Percentiles rank a stretch among this genome's conserved stretches.
These are phyloP conservation scores for Apteryx owenii DNA, from an alignment of 2,113 vertebrate genomes.

Conservation along the genomic window DNA sequence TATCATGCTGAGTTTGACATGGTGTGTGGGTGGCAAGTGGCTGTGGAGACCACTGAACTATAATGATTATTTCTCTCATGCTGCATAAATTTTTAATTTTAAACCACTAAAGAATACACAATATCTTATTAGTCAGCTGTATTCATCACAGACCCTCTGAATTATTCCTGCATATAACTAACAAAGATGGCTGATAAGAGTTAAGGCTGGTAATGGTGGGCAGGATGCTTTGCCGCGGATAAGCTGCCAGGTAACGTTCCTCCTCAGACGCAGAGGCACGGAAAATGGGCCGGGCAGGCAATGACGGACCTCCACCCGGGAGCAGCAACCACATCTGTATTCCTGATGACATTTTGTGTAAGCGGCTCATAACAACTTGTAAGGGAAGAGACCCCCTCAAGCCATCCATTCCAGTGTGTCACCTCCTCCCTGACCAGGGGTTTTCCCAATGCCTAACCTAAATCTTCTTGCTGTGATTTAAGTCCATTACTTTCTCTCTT, in stretches of 20 bases:
- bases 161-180: neutral
- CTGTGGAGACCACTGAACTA: slow-evolving; percentile 66
- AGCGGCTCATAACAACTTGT: neutral
- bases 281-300: rapidly evolving
- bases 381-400: neutral
- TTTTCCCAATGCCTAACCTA: neutral
- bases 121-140: slow-evolving; percentile 30
- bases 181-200: neutral
- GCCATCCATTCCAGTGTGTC: neutral
- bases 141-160: neutral
- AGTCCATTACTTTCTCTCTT: neutral
- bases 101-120: slow-evolving; percentile 45
- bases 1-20: slow-evolving; percentile 59
- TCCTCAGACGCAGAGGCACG: neutral
- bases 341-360: neutral
- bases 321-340: neutral
- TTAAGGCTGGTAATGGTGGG: neutral
- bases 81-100: slow-evolving; percentile 65
- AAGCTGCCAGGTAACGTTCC: neutral
- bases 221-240: neutral
- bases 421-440: neutral
- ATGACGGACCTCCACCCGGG: neutral
- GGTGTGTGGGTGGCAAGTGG: slow-evolving; percentile 58
- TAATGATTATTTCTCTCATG: slow-evolving; percentile 55
- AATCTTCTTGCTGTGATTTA: neutral